These are phyloP conservation scores for Euglossa dilemma DNA, from an alignment of 1,140 invertebrate species.

Conservation along the genomic window DNA sequence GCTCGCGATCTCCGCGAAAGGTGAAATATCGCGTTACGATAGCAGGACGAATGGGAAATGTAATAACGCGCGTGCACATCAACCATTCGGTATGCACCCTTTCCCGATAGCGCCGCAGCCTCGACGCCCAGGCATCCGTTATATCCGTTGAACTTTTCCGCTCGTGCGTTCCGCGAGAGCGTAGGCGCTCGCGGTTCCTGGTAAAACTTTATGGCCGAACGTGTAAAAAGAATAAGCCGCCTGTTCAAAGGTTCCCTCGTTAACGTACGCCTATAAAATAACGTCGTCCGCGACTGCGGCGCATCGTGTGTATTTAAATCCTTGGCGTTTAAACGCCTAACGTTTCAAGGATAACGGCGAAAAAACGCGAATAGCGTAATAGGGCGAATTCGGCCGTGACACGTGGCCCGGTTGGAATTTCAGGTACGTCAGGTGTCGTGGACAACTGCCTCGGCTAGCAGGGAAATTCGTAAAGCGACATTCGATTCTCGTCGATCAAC, in stretches of 20 bases:
- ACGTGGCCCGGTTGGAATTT: neutral
- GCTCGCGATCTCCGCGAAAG: neutral
- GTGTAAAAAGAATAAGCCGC: neutral
- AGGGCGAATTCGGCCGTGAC: neutral
- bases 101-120: neutral
- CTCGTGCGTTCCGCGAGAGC: neutral
- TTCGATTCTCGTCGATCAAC: neutral
- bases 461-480: neutral
- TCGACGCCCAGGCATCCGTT: neutral
- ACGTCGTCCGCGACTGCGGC: neutral
- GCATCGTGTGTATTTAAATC: neutral
- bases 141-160: neutral
- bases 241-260: neutral
- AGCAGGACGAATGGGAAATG: neutral
- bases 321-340: neutral
- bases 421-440: neutral
- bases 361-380: neutral
- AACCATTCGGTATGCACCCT: neutral
- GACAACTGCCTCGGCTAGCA: neutral
- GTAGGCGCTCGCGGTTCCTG: no score
- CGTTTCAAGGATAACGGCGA: neutral
- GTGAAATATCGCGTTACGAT: slow-evolving; percentile 20
- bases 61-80: slow-evolving; percentile 21
- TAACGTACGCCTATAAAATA: neutral
- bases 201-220: neutral